Evolutionary conservation across 1,140 invertebrate species (phyloP).

Genomic region (Drosophila sproati): DNA sequence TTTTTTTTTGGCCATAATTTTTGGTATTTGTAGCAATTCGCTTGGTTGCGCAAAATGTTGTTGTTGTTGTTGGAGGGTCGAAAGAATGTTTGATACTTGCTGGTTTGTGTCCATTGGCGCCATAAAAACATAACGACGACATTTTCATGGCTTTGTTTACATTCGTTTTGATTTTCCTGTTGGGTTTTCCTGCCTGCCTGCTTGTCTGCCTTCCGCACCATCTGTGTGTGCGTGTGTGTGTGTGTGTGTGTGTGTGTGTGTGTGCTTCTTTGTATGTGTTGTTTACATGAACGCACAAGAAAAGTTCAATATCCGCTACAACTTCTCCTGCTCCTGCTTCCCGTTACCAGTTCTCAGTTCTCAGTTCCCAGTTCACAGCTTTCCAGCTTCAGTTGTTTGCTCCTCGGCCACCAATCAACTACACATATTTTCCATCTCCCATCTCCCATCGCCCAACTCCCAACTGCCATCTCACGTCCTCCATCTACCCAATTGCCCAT

Average conservation of each 20-base stretch:
- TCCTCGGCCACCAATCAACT: conserved; percentile 31
- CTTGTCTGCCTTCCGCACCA: neutral
- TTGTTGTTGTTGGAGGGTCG: neutral
- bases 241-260: neutral
- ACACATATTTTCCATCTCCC: neutral
- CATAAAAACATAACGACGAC: conserved; percentile 68
- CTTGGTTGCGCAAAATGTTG: conserved; percentile 11
- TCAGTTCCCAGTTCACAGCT: neutral
- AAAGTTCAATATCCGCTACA: conserved; percentile 65
- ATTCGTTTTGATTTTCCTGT: conserved; percentile 55
- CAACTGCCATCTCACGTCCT: neutral
- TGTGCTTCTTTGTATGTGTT: neutral
- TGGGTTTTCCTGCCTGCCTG: conserved; percentile 26
- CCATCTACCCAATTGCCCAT: conserved; percentile 14
- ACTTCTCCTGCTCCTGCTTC: neutral
- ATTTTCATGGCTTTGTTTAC: conserved; percentile 76
- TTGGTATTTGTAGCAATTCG: neutral
- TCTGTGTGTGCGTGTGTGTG: conserved; percentile 1
- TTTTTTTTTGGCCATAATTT: neutral
- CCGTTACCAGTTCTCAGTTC: neutral
- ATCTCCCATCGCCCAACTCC: neutral
- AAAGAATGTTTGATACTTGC: conserved; percentile 12
- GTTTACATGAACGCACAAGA: conserved; percentile 33
- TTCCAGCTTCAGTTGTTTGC: neutral
- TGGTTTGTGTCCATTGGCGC: conserved; percentile 55